Base-by-base conservation (phyloP, 2,888 invertebrate species). In the Oscheius sp. region DNA sequence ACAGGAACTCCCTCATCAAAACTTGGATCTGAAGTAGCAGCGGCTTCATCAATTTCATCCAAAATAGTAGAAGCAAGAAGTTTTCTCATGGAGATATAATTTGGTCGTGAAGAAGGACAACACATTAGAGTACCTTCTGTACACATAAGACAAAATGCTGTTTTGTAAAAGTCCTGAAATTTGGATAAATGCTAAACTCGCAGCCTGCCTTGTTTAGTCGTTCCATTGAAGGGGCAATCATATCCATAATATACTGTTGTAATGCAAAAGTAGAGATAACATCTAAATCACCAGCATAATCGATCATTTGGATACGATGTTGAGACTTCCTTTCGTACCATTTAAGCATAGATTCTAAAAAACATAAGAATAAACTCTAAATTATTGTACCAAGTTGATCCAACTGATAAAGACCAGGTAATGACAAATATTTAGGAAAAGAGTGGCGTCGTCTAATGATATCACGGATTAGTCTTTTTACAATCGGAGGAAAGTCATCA, bases 301-400 rank as follows among this genome's bases (percentile, higher is more conserved):
- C 2, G 12, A 25, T 12, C 29, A 66, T 25, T 16, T 25, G 16
- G 6, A 6, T 66, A 16, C 66, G 66, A 52, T 66, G 66, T 3
- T 49, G 25, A 49, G n/a, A 49, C 52, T 66, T 66, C n/a, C 66
- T 3, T 12, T 66, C 66, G 52, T 52, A 66, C 66, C 66, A 66
- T 25, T 52, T n/a, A 16, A 66, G 13, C 23, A 52, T 18, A 23
- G 66, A 66, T 2, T 16, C 66, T 66, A 45, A 21, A 25, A 23
- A 3, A 46, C 25, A 18, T 21, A 25, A 21, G 25, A 25, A 12
- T 16, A n/a, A 49, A 18, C 21, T 12, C 16, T 1, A 29, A 18
- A 52, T 23, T 35, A 29, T 12, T 49, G 3, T 18, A 66, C 66
- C 66, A 43, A 61, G 41, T 41, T 43, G 45, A 43, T 61, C 61